Evolutionary conservation across 1,140 invertebrate species (phyloP).

Genomic region (Trichoplusia ni): DNA sequence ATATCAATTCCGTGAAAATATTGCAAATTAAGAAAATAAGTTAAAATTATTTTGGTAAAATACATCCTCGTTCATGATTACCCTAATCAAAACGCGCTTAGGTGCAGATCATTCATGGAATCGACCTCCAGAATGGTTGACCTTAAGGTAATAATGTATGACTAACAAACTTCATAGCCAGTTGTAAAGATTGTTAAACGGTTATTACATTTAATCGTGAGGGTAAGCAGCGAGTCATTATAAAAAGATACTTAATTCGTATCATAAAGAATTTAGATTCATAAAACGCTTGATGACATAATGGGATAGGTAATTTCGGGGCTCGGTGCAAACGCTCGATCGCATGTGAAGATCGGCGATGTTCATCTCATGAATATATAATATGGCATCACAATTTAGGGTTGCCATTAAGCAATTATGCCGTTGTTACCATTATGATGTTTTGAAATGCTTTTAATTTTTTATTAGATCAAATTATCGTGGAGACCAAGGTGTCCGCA

Average conservation of each 20-base stretch:
- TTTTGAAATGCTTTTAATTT: slow-evolving; percentile 80
- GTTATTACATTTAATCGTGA: slow-evolving; percentile 63
- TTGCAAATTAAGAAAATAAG: slow-evolving; percentile 18
- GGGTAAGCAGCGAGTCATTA: slow-evolving; percentile 64
- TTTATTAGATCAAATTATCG: slow-evolving; percentile 77
- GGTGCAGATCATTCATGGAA: slow-evolving; percentile 22
- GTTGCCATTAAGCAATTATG: slow-evolving; percentile 77
- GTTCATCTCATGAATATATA: slow-evolving; percentile 76
- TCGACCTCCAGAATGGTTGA: not conserved
- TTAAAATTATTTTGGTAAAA: slow-evolving; percentile 23
- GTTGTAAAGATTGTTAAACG: slow-evolving; percentile 43
- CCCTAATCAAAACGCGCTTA: slow-evolving; percentile 38
- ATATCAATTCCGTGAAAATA: slow-evolving; percentile 20
- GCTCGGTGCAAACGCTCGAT: slow-evolving; percentile 61
- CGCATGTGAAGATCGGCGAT: slow-evolving; percentile 52
- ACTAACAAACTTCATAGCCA: slow-evolving; percentile 21
- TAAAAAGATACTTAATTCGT: slow-evolving; percentile 62
- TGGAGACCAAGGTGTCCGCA: slow-evolving; percentile 61
- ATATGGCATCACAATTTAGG: slow-evolving; percentile 74
- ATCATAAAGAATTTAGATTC: slow-evolving; percentile 72
- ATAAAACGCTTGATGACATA: slow-evolving; percentile 78
- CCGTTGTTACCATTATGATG: slow-evolving; percentile 76
- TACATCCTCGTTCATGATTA: slow-evolving; percentile 11
- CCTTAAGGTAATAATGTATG: slow-evolving; percentile 9
- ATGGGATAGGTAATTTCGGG: slow-evolving; percentile 71